Percentiles rank a stretch among this genome's conserved stretches.
Conservation (phyloP, 2,888 invertebrate genomes). For the Chrysomela aeneicollis region DNA sequence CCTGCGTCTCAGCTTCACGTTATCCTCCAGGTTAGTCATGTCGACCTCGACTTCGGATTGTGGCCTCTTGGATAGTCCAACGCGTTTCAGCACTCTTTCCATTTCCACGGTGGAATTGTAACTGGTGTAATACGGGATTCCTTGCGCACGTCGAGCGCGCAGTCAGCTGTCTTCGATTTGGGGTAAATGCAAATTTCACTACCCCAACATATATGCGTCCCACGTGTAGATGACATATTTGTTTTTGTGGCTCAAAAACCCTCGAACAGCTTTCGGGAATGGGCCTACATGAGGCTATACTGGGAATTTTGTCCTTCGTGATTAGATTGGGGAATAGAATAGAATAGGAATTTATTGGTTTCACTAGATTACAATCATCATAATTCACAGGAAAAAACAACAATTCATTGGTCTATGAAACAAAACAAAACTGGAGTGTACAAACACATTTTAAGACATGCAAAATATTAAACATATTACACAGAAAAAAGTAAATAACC, state of each 20-base stretch:
- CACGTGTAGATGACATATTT: conserved; percentile 30
- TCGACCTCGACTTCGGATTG: conserved; percentile 49
- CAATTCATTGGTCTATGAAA: too few species aligned
- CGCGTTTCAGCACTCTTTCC: conserved; percentile 61
- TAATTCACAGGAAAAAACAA: too few species aligned
- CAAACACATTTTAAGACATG: too few species aligned
- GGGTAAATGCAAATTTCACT: conserved; percentile 45
- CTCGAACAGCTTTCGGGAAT: neutral
- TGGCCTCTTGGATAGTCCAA: conserved; percentile 59
- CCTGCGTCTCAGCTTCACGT: conserved; percentile 49
- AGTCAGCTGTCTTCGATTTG: conserved; percentile 53
- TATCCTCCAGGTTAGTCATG: conserved; percentile 48
- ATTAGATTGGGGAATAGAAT: too few species aligned
- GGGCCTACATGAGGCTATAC: neutral
- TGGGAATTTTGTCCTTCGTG: too few species aligned
- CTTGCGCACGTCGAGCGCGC: conserved; percentile 51
- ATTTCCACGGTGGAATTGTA: conserved; percentile 55
- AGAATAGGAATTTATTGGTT: too few species aligned
- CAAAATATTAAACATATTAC: too few species aligned
- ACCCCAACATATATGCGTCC: conserved; percentile 34
- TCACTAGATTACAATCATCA: too few species aligned
- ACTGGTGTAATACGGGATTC: conserved; percentile 48
- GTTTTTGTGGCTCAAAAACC: neutral
- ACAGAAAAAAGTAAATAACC: too few species aligned
- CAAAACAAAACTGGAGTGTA: too few species aligned